phyloP scores from a whole-genome alignment of 2,113 vertebrate genomes.

The Passer montanus region DNA sequence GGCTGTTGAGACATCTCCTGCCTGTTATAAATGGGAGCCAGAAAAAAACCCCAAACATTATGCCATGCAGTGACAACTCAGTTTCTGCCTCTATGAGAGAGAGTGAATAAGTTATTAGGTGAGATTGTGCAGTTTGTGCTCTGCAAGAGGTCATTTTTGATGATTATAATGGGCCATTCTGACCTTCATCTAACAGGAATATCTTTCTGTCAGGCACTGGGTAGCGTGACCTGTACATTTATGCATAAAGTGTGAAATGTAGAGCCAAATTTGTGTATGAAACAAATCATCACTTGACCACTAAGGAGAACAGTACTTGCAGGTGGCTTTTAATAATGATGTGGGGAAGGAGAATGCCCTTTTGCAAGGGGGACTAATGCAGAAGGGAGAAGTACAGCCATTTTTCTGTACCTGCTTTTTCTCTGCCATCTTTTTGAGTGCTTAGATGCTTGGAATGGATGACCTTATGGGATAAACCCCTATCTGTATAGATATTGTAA shows the following conservation, averaged over 20 bases:
- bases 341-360: background rate
- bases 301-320: background rate
- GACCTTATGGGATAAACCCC: background rate
- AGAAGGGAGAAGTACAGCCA: background rate
- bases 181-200: background rate
- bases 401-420: background rate
- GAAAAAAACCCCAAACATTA: background rate
- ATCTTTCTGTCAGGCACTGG: background rate
- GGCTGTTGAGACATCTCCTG: background rate
- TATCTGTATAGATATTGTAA: background rate
- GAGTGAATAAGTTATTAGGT: background rate
- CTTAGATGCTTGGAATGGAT: background rate
- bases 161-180: background rate
- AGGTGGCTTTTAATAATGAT: background rate
- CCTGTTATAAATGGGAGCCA: background rate
- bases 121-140: background rate
- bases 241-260: background rate
- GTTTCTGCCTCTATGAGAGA: background rate
- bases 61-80: background rate
- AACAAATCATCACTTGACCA: background rate
- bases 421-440: background rate
- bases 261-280: background rate
- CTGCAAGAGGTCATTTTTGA: background rate
- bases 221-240: background rate
- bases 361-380: background rate